Evolutionary conservation across 2,113 vertebrate species (phyloP), one percentile per base, ranked within the genome.

Genomic region (Silurus glanis): DNA sequence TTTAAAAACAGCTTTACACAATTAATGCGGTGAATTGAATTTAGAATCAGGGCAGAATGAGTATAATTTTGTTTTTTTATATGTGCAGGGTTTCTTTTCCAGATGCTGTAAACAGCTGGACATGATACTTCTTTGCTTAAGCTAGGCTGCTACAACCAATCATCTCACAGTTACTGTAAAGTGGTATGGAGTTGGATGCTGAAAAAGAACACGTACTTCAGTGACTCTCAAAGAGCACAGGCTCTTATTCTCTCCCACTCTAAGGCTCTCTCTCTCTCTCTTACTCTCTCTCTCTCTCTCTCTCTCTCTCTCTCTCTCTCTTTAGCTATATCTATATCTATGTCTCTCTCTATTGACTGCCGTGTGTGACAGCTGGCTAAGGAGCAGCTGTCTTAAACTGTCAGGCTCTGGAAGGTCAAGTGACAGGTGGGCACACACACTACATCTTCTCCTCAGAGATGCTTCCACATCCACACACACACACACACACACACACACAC

Each of bases 391-490:
- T 64, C 56, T 82, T 75, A 75, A 62, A 74, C 58, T 53, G 80
- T 59, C 13, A 6, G 55, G 49, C 47, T 45, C 55, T 85, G 0
- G 47, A 47, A 59, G 61, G 61, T 84, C 81, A 58, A 53, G 25
- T 21, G 86, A 88, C 80, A 88, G 79, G 79, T 88, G 83, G 51
- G 17, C 83, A 28, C 49, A 59, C 49, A 59, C 81, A 72, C 67
- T 56, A 49, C 49, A 59, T 21, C 71, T 76, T 59, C 19, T 3
- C 13, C 51, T 23, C 55, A 81, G 45, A 84, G 75, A 37, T 81
- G 67, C 55, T 6, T 6, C 1, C 51, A 25, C 49, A 25, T 51
- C 13, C 74, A 53, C 74, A 53, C 49, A 53, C 21, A 6, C 5
- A 21, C 47, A 45, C 9, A n/a, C 78, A 53, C n/a, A 85, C 53